Evolutionary conservation across 2,797 vertebrate species (phyloP).

Genomic region (Heterohyrax brucei): DNA sequence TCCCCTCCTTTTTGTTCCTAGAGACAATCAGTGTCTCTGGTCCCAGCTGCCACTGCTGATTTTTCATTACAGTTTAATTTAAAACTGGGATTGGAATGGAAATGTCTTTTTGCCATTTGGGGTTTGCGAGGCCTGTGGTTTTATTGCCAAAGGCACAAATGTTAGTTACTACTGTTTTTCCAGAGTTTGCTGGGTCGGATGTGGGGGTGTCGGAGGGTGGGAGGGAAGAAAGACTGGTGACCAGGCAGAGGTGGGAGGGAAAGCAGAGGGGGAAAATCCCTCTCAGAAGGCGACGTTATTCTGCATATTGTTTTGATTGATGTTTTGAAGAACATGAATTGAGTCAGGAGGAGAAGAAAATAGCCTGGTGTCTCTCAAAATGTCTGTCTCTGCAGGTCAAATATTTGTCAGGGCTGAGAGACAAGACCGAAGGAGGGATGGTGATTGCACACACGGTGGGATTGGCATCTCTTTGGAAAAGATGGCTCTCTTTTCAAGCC

Average conservation of each 20-base stretch:
- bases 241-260: constrained; percentile 19
- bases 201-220: not conserved
- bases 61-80: constrained; percentile 96
- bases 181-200: constrained; percentile 85
- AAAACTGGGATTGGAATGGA: constrained; percentile 94
- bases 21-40: constrained; percentile 93
- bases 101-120: constrained; percentile 94
- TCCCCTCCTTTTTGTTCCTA: constrained; percentile 90
- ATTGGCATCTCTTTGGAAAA: not conserved
- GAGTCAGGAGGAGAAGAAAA: constrained; percentile 33
- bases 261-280: constrained; percentile 77
- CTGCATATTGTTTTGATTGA: constrained; percentile 80
- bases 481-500: constrained; percentile 76
- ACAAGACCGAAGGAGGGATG: not conserved
- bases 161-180: constrained; percentile 93
- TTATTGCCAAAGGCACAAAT: constrained; percentile 94
- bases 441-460: not conserved
- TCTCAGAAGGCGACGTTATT: constrained; percentile 81
- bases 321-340: constrained; percentile 70
- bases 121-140: constrained; percentile 92
- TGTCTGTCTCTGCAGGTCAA: constrained; percentile 52
- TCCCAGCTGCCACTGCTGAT: constrained; percentile 94
- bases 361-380: constrained; percentile 40
- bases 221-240: constrained; percentile 57
- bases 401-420: constrained; percentile 35